Evolutionary conservation across 2,797 vertebrate species (phyloP), one percentile per base, ranked within the genome.

Genomic region (Brotula barbata): DNA sequence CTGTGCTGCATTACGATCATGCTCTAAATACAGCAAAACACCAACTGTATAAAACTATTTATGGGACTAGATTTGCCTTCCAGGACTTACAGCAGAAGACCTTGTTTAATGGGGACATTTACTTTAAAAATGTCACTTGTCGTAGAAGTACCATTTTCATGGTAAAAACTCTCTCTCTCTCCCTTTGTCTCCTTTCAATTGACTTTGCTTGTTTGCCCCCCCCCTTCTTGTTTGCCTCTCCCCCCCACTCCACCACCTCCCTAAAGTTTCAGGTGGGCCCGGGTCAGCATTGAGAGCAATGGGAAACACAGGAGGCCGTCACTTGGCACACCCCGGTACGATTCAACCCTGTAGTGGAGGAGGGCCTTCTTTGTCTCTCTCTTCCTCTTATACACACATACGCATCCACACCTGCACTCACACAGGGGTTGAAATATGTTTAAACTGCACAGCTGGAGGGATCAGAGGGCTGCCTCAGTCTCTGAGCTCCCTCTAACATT

Each of bases 31-130:
- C 31, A 70, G 15, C 36, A 8, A 21, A 19, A 23, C 21, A 42
- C n/a, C n/a, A n/a, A n/a, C n/a, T n/a, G n/a, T n/a, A n/a, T 40
- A 63, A 70, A 77, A 51, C 43, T 37, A 61, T 58, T 73, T 3
- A 66, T 28, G 20, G 41, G 55, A 58, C 39, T 50, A 6, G 45
- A 55, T 69, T 58, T 43, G 17, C 33, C 44, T 16, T 1, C 3
- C 5, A 41, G 46, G 10, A 21, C 16, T 73, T 59, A 70, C 47
- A 62, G 7, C 37, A 37, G 20, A 33, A 23, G 31, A 56, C 33
- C 51, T 57, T 58, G 37, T 63, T 67, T 51, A 44, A 56, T 33
- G 40, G 54, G 42, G 20, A 42, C 60, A 76, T 52, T 49, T 61
- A 8, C 25, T 28, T n/a, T n/a, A n/a, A n/a, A n/a, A n/a, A n/a